Evolutionary conservation across 2,797 vertebrate species (phyloP).

Genomic region (Philypnodon macrostomus): DNA sequence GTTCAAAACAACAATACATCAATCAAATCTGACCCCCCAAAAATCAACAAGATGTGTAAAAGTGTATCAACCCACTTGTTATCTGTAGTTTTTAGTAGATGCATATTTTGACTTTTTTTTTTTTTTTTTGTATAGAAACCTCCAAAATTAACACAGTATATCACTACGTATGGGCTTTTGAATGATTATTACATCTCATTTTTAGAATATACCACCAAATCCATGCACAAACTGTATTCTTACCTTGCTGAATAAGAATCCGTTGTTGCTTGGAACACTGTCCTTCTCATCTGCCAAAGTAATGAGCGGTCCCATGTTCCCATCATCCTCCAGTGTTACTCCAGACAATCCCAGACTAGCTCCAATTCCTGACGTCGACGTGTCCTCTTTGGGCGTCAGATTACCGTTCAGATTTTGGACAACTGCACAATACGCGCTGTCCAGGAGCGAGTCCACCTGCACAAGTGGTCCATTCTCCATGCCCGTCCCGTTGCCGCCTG

Average conservation of each 20-base stretch:
- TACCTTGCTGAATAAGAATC: slow-evolving; percentile 96
- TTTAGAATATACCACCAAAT: too few relatives aligned
- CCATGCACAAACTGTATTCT: slow-evolving; percentile 14
- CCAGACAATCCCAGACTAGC: slow-evolving; percentile 56
- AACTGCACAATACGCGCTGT: slow-evolving; percentile 92
- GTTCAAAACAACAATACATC: too few relatives aligned
- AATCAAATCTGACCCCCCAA: too few relatives aligned
- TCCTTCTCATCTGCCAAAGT: slow-evolving; percentile 97
- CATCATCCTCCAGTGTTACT: slow-evolving; percentile 80
- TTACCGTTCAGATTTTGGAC: slow-evolving; percentile 93
- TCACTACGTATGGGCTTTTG: too few relatives aligned
- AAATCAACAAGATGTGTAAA: too few relatives aligned
- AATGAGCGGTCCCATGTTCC: slow-evolving; percentile 93
- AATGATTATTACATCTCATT: too few relatives aligned
- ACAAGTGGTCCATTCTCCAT: slow-evolving; percentile 91
- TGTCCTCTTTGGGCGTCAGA: slow-evolving; percentile 83
- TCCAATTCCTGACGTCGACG: slow-evolving; percentile 63
- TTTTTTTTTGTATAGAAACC: background rate
- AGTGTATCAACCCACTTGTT: too few relatives aligned
- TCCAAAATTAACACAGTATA: background rate
- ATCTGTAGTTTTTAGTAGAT: too few relatives aligned
- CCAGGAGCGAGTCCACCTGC: slow-evolving; percentile 93
- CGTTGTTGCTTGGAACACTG: slow-evolving; percentile 86
- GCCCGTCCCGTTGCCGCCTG: slow-evolving; percentile 61
- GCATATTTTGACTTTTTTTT: too few relatives aligned